Evolutionary conservation across 2,888 invertebrate genomes (phyloP).

Genomic region (Sipha maydis): DNA sequence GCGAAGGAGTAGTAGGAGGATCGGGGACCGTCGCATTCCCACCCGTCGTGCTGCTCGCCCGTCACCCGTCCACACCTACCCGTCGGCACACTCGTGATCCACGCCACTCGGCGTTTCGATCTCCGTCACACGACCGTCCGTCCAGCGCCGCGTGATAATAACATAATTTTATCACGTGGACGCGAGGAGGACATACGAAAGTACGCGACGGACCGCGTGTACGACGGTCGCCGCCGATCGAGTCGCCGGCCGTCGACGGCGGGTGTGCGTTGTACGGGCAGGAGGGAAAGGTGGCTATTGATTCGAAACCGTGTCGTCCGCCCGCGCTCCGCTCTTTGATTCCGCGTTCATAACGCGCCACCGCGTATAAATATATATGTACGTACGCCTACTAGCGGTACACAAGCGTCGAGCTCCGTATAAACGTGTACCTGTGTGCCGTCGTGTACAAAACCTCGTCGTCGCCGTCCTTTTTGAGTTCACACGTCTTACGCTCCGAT

Average conservation of each 20-base stretch:
- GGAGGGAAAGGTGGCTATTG: background rate
- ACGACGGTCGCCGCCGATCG: background rate
- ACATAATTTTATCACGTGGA: background rate
- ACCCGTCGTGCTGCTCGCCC: background rate
- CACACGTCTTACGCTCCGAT: background rate
- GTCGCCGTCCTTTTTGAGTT: background rate
- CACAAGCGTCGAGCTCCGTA: background rate
- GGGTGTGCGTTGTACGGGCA: background rate
- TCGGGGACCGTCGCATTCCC: background rate
- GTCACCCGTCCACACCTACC: background rate
- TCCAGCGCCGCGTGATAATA: background rate
- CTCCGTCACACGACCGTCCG: background rate
- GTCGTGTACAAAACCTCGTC: background rate
- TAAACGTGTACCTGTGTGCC: too few species aligned
- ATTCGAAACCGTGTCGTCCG: conserved; percentile 35
- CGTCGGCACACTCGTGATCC: background rate
- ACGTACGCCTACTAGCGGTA: too few species aligned
- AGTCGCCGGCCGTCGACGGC: background rate
- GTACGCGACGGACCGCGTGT: background rate
- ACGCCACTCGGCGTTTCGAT: background rate
- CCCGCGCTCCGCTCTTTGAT: conserved; percentile 43
- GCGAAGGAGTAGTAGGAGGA: background rate
- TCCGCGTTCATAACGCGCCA: background rate
- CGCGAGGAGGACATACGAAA: background rate
- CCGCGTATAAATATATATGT: background rate